phyloP scores from a whole-genome alignment of 2,797 vertebrate genomes.

The Malurus splendens region DNA sequence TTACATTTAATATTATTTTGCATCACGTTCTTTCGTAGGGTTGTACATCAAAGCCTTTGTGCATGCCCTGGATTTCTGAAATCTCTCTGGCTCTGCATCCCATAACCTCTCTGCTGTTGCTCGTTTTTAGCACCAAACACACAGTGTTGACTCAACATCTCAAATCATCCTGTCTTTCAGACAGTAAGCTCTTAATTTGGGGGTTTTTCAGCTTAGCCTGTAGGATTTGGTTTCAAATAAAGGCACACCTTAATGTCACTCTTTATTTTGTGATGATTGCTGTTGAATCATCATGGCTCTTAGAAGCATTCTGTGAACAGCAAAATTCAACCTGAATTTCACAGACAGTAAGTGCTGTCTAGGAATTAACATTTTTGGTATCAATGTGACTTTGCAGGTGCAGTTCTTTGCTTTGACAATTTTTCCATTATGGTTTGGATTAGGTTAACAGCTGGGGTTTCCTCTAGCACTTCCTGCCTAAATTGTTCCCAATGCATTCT shows the following conservation, averaged over 20 bases:
- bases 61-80: background rate
- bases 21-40: fast-evolving
- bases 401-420: background rate
- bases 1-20: background rate
- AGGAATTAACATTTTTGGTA: background rate
- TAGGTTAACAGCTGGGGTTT: background rate
- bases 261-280: background rate
- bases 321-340: background rate
- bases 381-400: background rate
- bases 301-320: background rate
- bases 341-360: background rate
- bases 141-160: background rate
- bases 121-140: background rate
- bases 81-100: background rate
- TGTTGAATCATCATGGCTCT: background rate
- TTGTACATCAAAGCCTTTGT: background rate
- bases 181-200: background rate
- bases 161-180: background rate
- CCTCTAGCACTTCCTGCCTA: background rate
- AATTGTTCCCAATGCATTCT: background rate
- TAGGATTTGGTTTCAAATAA: background rate
- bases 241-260: background rate
- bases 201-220: background rate
- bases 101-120: background rate
- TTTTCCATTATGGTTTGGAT: background rate